Conservation (phyloP, 2,797 vertebrate species). For the Pygocentrus nattereri region DNA sequence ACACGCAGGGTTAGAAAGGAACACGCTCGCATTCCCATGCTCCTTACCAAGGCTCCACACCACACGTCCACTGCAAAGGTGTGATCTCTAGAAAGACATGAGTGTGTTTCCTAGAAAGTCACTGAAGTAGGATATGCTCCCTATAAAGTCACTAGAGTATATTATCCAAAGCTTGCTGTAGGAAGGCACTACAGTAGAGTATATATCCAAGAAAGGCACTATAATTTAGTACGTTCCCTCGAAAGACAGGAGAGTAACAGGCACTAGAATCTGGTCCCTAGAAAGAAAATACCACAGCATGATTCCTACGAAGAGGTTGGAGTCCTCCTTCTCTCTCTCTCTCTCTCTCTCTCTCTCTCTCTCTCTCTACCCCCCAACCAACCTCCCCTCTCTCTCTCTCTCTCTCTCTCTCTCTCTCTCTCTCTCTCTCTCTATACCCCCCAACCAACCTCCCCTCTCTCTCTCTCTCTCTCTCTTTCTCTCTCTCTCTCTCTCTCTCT, state of each 20-base stretch:
- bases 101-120: background rate
- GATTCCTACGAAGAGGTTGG: no score
- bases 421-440: no score
- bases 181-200: background rate
- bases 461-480: no score
- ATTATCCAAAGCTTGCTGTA: no score
- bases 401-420: no score
- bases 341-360: no score
- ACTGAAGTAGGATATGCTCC: background rate
- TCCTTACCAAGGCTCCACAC: background rate
- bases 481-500: no score
- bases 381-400: no score
- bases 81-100: background rate
- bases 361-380: no score
- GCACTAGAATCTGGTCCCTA: background rate
- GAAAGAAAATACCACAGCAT: background rate
- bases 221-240: background rate
- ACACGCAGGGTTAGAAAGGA: slow-evolving; percentile 58
- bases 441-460: no score
- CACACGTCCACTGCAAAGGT: no score
- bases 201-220: background rate
- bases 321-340: no score
- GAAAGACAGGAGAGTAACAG: background rate
- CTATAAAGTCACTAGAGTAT: background rate
- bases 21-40: slow-evolving; percentile 66